These are phyloP conservation scores for Glaucopsyche alexis DNA, from an alignment of 2,888 invertebrate species.

Conservation along the genomic window DNA sequence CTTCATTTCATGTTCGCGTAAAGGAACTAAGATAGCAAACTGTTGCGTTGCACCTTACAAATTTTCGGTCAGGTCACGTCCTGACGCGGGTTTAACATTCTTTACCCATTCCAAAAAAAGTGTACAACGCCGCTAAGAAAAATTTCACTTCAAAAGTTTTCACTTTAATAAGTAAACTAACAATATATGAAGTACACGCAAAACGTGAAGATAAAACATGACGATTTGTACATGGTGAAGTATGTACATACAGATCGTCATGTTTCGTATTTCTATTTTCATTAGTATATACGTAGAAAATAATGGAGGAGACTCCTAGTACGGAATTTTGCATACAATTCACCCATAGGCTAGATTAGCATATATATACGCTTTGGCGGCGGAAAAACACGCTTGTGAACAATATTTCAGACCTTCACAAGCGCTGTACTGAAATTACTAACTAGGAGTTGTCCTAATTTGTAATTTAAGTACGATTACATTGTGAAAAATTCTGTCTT, in stretches of 20 bases:
- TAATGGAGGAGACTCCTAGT: neutral
- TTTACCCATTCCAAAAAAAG: too few species aligned
- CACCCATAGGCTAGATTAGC: slow-evolving; percentile 16
- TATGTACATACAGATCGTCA: neutral
- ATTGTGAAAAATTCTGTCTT: neutral
- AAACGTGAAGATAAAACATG: neutral
- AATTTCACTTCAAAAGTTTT: too few species aligned
- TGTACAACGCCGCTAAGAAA: too few species aligned
- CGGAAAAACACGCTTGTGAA: neutral
- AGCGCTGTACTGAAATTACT: too few species aligned
- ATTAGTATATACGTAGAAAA: neutral
- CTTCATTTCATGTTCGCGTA: too few species aligned
- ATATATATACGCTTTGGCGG: slow-evolving; percentile 10
- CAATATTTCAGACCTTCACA: slow-evolving; percentile 3
- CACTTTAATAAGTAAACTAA: too few species aligned
- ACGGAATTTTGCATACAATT: slow-evolving; percentile 16
- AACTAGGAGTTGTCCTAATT: too few species aligned
- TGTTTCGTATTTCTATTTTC: neutral
- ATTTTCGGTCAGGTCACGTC: too few species aligned
- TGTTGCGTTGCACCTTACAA: too few species aligned
- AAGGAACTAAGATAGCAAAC: too few species aligned
- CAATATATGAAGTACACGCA: neutral
- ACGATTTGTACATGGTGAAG: neutral
- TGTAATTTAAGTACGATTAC: neutral
- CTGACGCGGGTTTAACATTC: too few species aligned